Percentiles rank a stretch among this genome's conserved stretches.
Conservation (phyloP, 2,113 vertebrate genomes). For the Pagrus major region DNA sequence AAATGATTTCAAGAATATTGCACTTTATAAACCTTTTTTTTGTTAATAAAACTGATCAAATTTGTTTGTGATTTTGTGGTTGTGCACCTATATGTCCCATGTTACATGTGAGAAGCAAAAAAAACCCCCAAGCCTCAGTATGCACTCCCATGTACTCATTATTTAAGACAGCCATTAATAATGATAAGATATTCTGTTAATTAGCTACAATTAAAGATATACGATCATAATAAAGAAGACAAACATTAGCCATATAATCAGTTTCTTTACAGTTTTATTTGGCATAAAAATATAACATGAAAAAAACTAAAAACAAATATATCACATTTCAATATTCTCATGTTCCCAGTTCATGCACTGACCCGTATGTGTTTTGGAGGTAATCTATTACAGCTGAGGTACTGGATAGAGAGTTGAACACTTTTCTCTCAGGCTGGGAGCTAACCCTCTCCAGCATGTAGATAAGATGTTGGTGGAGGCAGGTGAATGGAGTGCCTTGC, state of each 20-base stretch:
- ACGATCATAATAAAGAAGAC: background rate
- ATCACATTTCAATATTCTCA: constrained; percentile 5
- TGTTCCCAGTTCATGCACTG: constrained; percentile 38
- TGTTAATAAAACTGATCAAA: background rate
- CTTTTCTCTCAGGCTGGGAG: constrained; percentile 93
- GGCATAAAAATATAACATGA: constrained; percentile 2
- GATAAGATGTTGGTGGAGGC: constrained; percentile 97
- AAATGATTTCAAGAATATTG: background rate
- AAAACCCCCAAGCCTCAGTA: background rate
- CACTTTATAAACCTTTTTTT: background rate
- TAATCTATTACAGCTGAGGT: constrained; percentile 96
- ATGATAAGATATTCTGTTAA: background rate
- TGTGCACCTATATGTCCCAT: background rate
- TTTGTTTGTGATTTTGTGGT: background rate
- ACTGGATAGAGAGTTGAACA: constrained; percentile 94
- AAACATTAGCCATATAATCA: background rate
- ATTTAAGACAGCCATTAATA: background rate
- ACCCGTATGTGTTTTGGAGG: constrained; percentile 89
- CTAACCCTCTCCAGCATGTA: constrained; percentile 98
- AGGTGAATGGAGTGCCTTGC: constrained; percentile 93
- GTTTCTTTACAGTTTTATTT: constrained; percentile 46
- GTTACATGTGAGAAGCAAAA: background rate
- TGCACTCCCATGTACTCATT: background rate
- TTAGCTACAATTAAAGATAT: background rate
- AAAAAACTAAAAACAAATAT: background rate